Evolutionary conservation across 2,113 vertebrate genomes (phyloP).

Genomic region (Etheostoma spectabile): DNA sequence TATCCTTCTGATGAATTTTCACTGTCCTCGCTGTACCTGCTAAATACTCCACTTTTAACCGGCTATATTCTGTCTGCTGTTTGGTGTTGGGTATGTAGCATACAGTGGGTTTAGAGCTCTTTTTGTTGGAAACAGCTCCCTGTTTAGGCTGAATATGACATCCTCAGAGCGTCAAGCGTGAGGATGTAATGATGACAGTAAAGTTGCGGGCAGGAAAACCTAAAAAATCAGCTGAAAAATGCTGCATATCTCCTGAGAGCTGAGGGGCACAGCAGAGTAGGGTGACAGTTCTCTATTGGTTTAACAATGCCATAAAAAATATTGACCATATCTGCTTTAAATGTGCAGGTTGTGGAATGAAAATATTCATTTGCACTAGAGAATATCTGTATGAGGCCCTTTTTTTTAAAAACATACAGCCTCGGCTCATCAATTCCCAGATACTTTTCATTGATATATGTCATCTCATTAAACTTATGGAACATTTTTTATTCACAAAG

Average conservation of each 20-base stretch:
- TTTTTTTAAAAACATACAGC: not conserved
- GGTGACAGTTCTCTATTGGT: not conserved
- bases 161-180: not conserved
- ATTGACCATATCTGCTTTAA: conserved; percentile 7
- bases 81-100: too few relatives aligned
- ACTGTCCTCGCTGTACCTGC: not conserved
- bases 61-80: not conserved
- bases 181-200: not conserved
- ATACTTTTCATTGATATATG: conserved; percentile 19
- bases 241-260: not conserved
- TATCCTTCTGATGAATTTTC: too few relatives aligned
- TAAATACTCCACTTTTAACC: not conserved
- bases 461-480: conserved; percentile 33
- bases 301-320: not conserved
- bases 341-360: not conserved
- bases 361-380: not conserved
- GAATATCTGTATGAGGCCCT: not conserved
- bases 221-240: not conserved
- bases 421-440: not conserved
- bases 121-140: too few relatives aligned
- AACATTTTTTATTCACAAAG: conserved; percentile 53
- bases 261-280: too few relatives aligned
- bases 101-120: too few relatives aligned
- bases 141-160: too few relatives aligned
- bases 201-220: not conserved